Evolutionary conservation across 2,888 invertebrate species (phyloP).

Genomic region (Ptycholaimellus sp.): DNA sequence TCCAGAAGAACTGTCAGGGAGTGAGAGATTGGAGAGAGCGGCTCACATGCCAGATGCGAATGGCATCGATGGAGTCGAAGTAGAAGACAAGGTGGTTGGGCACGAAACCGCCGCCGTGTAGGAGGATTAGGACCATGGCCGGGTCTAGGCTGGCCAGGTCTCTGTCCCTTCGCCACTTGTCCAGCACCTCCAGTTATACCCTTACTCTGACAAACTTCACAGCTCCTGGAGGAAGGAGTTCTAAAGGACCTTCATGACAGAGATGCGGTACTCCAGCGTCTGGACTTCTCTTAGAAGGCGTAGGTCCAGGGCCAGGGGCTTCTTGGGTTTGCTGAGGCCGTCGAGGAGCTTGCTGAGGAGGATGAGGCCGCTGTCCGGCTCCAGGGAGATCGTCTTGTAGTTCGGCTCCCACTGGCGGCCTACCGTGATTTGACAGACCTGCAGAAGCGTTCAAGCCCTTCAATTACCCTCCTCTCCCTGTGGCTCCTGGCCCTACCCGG

Average conservation of each 20-base stretch:
- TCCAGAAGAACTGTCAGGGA: no score
- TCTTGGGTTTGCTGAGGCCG: no score
- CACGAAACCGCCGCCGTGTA: conserved; percentile 17
- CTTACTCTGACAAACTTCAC: no score
- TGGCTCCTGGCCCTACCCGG: no score
- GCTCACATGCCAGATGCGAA: no score
- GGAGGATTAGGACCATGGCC: conserved; percentile 16
- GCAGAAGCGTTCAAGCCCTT: no score
- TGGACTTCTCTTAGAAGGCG: conserved; percentile 11
- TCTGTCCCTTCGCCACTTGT: conserved; percentile 22
- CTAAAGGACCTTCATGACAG: conserved; percentile 13
- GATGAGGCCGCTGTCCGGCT: conserved; percentile 16
- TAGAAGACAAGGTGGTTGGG: conserved; percentile 8
- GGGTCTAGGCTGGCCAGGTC: conserved; percentile 14
- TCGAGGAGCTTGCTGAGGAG: conserved; percentile 12
- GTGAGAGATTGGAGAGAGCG: no score
- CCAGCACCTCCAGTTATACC: conserved; percentile 6
- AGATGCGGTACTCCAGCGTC: conserved; percentile 17
- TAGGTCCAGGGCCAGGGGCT: no score
- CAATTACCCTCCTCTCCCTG: no score
- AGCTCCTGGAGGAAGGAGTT: no score
- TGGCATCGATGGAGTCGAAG: no score
- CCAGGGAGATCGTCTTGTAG: conserved; percentile 14
- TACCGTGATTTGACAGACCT: background rate
- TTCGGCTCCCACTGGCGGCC: conserved; percentile 14